Conservation (phyloP, 2,113 vertebrate species). For the Aleadryas rufinucha region DNA sequence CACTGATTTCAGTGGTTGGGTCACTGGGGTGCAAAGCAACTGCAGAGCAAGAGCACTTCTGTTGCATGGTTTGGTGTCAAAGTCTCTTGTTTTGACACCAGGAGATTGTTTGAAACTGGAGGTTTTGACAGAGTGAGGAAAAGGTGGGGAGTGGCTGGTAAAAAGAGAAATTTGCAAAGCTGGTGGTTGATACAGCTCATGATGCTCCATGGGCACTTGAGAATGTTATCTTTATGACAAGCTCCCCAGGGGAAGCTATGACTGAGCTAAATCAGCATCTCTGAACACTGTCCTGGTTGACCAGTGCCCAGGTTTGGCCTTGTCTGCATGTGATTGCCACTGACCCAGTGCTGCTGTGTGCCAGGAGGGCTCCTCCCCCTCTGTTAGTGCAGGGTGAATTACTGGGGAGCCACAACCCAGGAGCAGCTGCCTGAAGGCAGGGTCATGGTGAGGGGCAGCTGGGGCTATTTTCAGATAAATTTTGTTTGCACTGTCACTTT, state of each 20-base stretch:
- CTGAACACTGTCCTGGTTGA: background rate
- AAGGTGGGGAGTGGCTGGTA: background rate
- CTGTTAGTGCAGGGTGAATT: background rate
- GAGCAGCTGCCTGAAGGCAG: background rate
- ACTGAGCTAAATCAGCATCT: background rate
- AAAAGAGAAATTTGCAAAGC: background rate
- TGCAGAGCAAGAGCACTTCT: background rate
- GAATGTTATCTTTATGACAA: background rate
- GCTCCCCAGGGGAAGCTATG: background rate
- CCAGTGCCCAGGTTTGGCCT: background rate
- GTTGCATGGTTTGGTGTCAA: background rate
- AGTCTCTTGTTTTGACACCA: background rate
- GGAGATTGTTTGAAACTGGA: background rate
- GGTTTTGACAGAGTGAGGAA: background rate
- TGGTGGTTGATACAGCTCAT: background rate
- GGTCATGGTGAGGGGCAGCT: background rate
- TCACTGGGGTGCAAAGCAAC: background rate
- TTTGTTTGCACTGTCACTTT: background rate
- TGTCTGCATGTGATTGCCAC: background rate
- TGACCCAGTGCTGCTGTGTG: background rate
- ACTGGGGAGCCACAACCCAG: background rate
- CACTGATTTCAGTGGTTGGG: background rate
- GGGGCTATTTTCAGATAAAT: background rate
- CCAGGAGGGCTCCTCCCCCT: background rate
- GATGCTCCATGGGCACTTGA: background rate